Percentiles rank a stretch among this genome's conserved stretches.
phyloP scores from a whole-genome alignment of 2,888 invertebrate species.

The Cosmorhoe ocellata region DNA sequence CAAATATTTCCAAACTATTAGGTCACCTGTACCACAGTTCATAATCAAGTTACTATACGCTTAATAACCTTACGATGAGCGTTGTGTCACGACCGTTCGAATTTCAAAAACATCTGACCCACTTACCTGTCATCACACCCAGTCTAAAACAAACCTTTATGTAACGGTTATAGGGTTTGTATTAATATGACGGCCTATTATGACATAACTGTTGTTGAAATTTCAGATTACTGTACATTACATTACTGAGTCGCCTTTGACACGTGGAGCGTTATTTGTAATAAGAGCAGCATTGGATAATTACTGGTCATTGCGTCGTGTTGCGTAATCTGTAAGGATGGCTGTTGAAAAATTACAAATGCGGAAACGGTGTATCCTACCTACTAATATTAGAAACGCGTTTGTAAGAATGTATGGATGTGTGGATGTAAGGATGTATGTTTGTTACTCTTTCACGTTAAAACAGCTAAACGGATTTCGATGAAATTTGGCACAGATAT shows the following conservation, averaged over 20 bases:
- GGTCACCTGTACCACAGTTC: conserved; percentile 4
- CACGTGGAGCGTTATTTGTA: conserved; percentile 37
- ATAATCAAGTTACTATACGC: conserved; percentile 8
- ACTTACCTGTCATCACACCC: conserved; percentile 25
- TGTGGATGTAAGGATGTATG: too few relatives aligned
- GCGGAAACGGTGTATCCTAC: too few relatives aligned
- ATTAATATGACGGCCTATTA: conserved; percentile 24
- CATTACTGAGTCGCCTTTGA: conserved; percentile 40
- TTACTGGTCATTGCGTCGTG: conserved; percentile 28
- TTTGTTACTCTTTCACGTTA: too few relatives aligned
- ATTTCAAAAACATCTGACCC: conserved; percentile 35
- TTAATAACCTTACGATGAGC: conserved; percentile 28
- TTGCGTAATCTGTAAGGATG: conserved; percentile 28
- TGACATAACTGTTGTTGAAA: conserved; percentile 42
- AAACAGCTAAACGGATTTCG: too few relatives aligned
- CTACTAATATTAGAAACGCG: too few relatives aligned
- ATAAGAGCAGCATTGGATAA: conserved; percentile 39
- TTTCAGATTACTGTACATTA: conserved; percentile 41
- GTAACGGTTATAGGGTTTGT: conserved; percentile 17
- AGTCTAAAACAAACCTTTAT: conserved; percentile 23
- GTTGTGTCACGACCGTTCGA: conserved; percentile 31
- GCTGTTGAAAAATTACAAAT: conserved; percentile 6
- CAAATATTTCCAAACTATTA: conserved; percentile 1
- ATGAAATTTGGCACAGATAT: too few relatives aligned
- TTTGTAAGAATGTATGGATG: too few relatives aligned